A percentile compares a stretch with the other conserved stretches of the same genome.
Evolutionary conservation across 2,888 invertebrate genomes (phyloP).

Genomic region (Ectobius pallidus): DNA sequence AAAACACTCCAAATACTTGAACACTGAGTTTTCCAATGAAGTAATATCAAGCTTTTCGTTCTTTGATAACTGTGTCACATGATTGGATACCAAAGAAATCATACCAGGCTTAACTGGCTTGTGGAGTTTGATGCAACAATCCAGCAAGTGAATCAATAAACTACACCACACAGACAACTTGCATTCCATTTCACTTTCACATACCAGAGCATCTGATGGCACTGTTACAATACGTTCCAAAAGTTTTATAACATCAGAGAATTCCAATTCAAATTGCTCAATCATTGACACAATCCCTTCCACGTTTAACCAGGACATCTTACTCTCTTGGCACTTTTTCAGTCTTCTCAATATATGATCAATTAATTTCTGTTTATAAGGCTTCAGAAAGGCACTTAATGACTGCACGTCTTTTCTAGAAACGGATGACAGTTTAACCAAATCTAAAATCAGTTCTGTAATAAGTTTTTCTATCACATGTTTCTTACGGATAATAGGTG

Average conservation of each 20-base stretch:
- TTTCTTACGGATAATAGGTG: conserved; percentile 50
- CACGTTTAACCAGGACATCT: not conserved
- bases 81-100: conserved; percentile 42
- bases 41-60: conserved; percentile 51
- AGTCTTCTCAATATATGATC: conserved; percentile 57
- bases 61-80: conserved; percentile 47
- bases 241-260: conserved; percentile 56
- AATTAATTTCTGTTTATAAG: conserved; percentile 63
- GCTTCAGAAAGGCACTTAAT: conserved; percentile 51
- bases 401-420: not conserved
- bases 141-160: conserved; percentile 21
- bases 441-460: conserved; percentile 50
- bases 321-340: conserved; percentile 53
- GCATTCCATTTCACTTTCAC: conserved; percentile 54
- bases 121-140: not conserved
- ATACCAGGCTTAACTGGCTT: not conserved
- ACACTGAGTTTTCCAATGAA: conserved; percentile 61
- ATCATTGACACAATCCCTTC: conserved; percentile 57
- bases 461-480: conserved; percentile 47
- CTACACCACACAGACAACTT: conserved; percentile 25
- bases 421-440: not conserved
- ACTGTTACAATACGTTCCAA: conserved; percentile 56
- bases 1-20: conserved; percentile 64
- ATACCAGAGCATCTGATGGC: conserved; percentile 53
- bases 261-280: conserved; percentile 52